Conservation (phyloP, 2,888 invertebrate genomes). For the Luperina testacea region DNA sequence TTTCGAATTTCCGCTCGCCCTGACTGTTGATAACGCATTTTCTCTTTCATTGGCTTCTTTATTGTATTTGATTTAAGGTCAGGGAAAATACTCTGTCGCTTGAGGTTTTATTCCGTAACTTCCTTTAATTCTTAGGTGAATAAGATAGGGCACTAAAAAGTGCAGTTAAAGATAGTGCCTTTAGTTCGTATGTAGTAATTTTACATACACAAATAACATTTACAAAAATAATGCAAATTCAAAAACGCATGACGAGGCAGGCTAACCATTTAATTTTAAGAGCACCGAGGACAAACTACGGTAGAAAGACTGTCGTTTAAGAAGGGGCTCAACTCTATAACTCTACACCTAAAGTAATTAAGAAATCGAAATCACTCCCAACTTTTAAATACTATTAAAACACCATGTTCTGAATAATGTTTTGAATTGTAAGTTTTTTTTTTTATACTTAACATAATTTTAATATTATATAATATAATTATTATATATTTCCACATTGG, state of each 20-base stretch:
- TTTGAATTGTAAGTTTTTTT: neutral
- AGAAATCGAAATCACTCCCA: neutral
- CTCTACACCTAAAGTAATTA: neutral
- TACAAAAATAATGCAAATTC: neutral
- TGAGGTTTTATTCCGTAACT: neutral
- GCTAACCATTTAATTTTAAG: neutral
- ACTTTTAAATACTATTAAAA: neutral
- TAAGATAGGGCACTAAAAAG: neutral
- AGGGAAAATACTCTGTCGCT: neutral
- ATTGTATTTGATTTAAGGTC: slow-evolving; percentile 64
- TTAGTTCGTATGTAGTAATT: neutral
- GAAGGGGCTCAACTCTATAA: no score
- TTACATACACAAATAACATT: neutral
- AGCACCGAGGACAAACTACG: neutral
- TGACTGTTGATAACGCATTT: slow-evolving; percentile 71
- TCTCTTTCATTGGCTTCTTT: slow-evolving; percentile 72
- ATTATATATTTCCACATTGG: no score
- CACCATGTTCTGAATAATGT: neutral
- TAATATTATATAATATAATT: no score
- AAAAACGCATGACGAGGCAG: neutral
- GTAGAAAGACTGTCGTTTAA: neutral
- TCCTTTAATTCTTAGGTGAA: neutral
- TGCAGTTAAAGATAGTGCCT: neutral
- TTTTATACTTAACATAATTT: no score
- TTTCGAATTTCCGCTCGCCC: slow-evolving; percentile 82